Conservation (phyloP, 2,888 invertebrate genomes). For the Pollenia angustigena region DNA sequence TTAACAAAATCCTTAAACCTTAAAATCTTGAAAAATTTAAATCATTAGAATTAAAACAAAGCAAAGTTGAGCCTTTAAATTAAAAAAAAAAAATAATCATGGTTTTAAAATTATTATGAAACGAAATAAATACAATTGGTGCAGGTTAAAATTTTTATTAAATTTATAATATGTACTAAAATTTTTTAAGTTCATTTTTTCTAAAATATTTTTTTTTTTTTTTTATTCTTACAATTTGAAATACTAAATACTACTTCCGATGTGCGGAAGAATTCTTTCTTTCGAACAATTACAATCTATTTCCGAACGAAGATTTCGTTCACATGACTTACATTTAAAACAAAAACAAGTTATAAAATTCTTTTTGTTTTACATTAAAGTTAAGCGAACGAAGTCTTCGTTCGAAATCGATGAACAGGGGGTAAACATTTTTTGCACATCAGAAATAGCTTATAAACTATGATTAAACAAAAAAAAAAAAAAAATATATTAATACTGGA, state of each 20-base stretch:
- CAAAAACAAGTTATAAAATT: no score
- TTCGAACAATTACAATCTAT: no score
- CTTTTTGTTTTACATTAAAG: no score
- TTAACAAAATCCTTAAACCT: neutral
- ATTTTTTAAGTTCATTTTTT: conserved; percentile 63
- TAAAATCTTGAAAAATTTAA: neutral
- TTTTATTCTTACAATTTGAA: neutral
- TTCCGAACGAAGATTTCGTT: no score
- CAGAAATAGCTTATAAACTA: conserved; percentile 10
- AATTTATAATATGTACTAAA: conserved; percentile 72
- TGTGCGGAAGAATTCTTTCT: no score
- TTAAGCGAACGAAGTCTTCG: no score
- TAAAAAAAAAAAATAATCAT: conserved; percentile 69
- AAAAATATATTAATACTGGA: conserved; percentile 35
- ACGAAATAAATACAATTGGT: conserved; percentile 60
- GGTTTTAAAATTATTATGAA: conserved; percentile 43
- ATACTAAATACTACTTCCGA: neutral
- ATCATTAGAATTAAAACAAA: neutral
- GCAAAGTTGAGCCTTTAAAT: conserved; percentile 21
- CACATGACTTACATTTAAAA: no score
- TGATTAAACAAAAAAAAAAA: conserved; percentile 57
- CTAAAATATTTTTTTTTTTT: neutral
- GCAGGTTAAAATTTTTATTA: conserved; percentile 60
- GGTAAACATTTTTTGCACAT: no score
- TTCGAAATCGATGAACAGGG: no score